Percentiles rank a stretch among this genome's conserved stretches.
Evolutionary conservation across 2,888 invertebrate genomes (phyloP).

Genomic region (Thecophora atra): DNA sequence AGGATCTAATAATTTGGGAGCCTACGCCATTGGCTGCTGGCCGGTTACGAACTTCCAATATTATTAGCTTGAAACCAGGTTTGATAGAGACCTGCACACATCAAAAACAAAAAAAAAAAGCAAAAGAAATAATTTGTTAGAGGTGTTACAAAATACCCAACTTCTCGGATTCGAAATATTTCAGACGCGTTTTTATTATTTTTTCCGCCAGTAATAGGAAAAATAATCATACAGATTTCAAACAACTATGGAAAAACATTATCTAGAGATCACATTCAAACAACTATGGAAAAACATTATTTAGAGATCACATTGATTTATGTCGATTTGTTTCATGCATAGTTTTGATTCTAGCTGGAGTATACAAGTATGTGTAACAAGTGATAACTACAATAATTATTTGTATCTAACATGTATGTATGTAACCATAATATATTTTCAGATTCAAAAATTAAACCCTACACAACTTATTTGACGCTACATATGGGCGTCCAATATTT

Average conservation of each 20-base stretch:
- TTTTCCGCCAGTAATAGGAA: conserved; percentile 1
- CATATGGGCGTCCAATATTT: too few relatives aligned
- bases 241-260: conserved; percentile 12
- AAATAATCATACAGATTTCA: conserved; percentile 15
- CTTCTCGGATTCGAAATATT: conserved; percentile 10
- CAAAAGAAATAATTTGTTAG: conserved; percentile 14
- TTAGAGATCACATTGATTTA: conserved; percentile 14
- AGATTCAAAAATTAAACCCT: conserved; percentile 27
- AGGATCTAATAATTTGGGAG: conserved; percentile 10
- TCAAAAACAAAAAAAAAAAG: neutral
- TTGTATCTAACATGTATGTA: conserved; percentile 4
- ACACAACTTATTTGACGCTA: too few relatives aligned
- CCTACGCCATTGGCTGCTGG: neutral
- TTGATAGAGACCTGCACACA: conserved; percentile 6
- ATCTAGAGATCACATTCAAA: conserved; percentile 10
- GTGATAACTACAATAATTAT: conserved; percentile 1
- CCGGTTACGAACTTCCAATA: conserved; percentile 13
- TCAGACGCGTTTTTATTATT: neutral
- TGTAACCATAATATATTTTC: conserved; percentile 13
- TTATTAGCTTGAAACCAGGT: conserved; percentile 16
- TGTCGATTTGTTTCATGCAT: conserved; percentile 10
- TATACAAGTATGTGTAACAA: conserved; percentile 8
- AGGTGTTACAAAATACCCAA: conserved; percentile 10
- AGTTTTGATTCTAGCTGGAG: conserved; percentile 15
- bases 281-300: conserved; percentile 12